A percentile compares a stretch with the other conserved stretches of the same genome.
These are phyloP conservation scores for Xiphophorus birchmanni DNA, from an alignment of 2,797 vertebrate genomes.

Conservation along the genomic window DNA sequence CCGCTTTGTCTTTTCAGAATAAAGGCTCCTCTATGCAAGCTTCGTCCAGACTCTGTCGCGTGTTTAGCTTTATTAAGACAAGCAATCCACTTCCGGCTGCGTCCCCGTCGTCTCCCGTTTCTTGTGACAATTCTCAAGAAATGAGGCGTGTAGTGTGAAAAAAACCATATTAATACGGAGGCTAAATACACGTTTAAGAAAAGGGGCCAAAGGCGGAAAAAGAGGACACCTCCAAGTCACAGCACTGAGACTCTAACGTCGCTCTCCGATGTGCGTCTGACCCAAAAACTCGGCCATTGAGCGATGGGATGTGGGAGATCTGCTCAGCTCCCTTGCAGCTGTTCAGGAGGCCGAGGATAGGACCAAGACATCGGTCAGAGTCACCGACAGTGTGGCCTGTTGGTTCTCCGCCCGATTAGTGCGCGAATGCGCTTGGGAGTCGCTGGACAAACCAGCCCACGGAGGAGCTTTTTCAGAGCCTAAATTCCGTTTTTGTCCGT, in stretches of 20 bases:
- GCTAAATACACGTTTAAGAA: conserved; percentile 31
- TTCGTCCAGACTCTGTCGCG: too few relatives aligned
- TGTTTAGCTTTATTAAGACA: conserved; percentile 21
- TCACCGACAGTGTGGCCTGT: conserved; percentile 16
- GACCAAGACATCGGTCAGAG: conserved; percentile 42
- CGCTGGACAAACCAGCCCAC: conserved; percentile 13
- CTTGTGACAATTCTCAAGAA: conserved; percentile 16
- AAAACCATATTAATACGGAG: conserved; percentile 42
- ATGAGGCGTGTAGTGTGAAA: conserved; percentile 33
- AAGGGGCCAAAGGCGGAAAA: conserved; percentile 38
- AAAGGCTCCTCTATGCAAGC: neutral
- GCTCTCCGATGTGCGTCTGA: conserved; percentile 43
- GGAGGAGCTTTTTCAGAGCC: conserved; percentile 23
- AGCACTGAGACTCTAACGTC: conserved; percentile 27
- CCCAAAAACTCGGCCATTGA: conserved; percentile 27
- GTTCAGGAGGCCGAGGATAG: conserved; percentile 43
- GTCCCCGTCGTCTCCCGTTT: neutral
- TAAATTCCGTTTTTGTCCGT: conserved; percentile 10
- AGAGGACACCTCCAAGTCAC: conserved; percentile 30
- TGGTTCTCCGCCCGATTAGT: conserved; percentile 38
- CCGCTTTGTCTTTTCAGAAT: conserved; percentile 48
- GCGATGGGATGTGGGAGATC: conserved; percentile 56
- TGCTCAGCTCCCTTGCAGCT: conserved; percentile 48
- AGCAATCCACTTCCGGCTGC: conserved; percentile 20
- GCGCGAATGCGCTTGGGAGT: conserved; percentile 28